Evolutionary conservation across 2,113 vertebrate species (phyloP), one percentile per base, ranked within the genome.

Genomic region (Mohoua ochrocephala): DNA sequence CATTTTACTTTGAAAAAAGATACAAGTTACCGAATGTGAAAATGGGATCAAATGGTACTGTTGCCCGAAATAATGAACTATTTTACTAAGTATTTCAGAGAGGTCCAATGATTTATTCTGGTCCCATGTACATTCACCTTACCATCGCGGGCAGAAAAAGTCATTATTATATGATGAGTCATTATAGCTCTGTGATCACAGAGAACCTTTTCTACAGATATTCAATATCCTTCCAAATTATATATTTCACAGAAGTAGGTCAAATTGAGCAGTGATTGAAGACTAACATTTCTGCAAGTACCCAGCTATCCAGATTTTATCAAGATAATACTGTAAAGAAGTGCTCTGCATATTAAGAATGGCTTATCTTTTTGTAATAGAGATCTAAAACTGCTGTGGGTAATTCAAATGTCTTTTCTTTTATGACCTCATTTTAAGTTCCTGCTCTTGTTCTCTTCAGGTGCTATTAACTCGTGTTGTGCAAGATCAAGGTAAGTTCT

Each of bases 181-280:
- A 78, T 82, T 93, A 59, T 56, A 87, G 37, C 28, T 63, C 60
- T 82, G 24, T 71, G 69, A 92, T 95, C 83, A 75, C 27, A 92
- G 68, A 70, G 60, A 86, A 77, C 56, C 75, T 84, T 95, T 84
- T 92, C 61, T 93, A 84, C 60, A 89, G 65, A 75, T 89, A 89
- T 92, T 95, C 83, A 92, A 87, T 86, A 92, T 91, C 39, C 23
- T 84, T 89, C 71, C 20, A 91, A 93, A 92, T 87, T 81, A 63
- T 52, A 47, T 91, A 91, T 93, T 93, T 93, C 73, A 91, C 50
- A 91, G 52, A 92, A 92, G 60, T 81, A 96, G 83, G 80, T 86
- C 79, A 93, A 89, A 95, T 77, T 95, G 91, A 84, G 69, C 64
- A 89, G 56, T 91, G 73, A 96, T 89, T 89, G 94, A 97, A 95